A percentile compares a stretch with the other conserved stretches of the same genome.
These are phyloP conservation scores for Tenthredo livida DNA, from an alignment of 2,888 invertebrate genomes.

Conservation along the genomic window DNA sequence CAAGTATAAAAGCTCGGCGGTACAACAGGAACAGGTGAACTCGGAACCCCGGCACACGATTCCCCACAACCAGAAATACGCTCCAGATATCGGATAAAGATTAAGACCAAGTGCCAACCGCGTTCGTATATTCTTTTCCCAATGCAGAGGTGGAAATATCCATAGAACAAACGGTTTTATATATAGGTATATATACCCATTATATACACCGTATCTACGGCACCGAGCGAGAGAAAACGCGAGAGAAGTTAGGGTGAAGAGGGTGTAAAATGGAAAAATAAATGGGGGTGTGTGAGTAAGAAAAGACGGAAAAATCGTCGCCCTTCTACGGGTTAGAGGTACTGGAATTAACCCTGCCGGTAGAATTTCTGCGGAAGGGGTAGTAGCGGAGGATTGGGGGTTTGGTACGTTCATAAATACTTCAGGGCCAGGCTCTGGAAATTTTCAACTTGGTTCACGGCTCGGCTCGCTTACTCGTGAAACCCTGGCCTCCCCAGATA, in stretches of 20 bases:
- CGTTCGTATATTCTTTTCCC: background rate
- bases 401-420: constrained; percentile 71
- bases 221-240: background rate
- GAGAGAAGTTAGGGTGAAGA: constrained; percentile 48
- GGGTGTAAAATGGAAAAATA: background rate
- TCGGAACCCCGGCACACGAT: constrained; percentile 58
- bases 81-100: constrained; percentile 70
- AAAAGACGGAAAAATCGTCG: constrained; percentile 53
- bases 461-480: background rate
- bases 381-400: constrained; percentile 56
- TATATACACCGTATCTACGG: background rate
- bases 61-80: constrained; percentile 60
- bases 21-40: background rate
- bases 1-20: constrained; percentile 15
- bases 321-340: constrained; percentile 42
- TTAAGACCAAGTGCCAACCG: constrained; percentile 59
- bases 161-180: constrained; percentile 35
- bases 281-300: constrained; percentile 41
- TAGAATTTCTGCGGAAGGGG: constrained; percentile 30
- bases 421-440: constrained; percentile 71
- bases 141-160: constrained; percentile 16
- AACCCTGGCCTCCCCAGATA: constrained; percentile 7
- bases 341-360: constrained; percentile 43
- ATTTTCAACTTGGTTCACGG: constrained; percentile 69
- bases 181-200: background rate